These are phyloP conservation scores for Cerastis rubricosa DNA, from an alignment of 2,888 invertebrate genomes.

Conservation along the genomic window DNA sequence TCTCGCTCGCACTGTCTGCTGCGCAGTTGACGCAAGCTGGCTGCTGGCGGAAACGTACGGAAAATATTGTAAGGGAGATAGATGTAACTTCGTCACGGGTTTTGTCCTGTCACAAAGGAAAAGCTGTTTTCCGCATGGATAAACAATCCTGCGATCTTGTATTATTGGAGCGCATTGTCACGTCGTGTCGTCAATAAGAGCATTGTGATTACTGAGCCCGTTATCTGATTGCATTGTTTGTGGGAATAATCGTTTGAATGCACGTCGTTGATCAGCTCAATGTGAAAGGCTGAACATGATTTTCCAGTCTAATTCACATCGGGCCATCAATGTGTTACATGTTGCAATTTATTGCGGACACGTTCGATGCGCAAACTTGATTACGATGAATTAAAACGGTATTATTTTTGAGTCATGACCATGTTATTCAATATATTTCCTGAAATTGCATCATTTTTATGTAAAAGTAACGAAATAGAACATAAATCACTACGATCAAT, in stretches of 20 bases:
- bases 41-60: slow-evolving; percentile 82
- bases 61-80: slow-evolving; percentile 78
- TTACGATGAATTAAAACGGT: slow-evolving; percentile 70
- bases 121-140: slow-evolving; percentile 71
- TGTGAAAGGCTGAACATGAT: slow-evolving; percentile 84
- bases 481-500: not conserved
- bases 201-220: slow-evolving; percentile 71
- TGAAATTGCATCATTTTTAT: slow-evolving; percentile 43
- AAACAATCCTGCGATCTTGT: slow-evolving; percentile 72
- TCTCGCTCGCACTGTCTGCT: slow-evolving; percentile 85
- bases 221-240: slow-evolving; percentile 80
- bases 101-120: slow-evolving; percentile 77
- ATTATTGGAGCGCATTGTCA: slow-evolving; percentile 73
- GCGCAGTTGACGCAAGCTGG: slow-evolving; percentile 86
- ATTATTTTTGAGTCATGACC: slow-evolving; percentile 63
- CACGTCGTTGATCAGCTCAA: slow-evolving; percentile 71
- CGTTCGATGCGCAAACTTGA: slow-evolving; percentile 75
- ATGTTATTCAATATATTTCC: slow-evolving; percentile 62
- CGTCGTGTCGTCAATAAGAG: slow-evolving; percentile 74
- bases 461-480: slow-evolving; percentile 25
- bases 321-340: slow-evolving; percentile 73
- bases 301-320: slow-evolving; percentile 85
- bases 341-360: slow-evolving; percentile 79
- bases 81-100: slow-evolving; percentile 66
- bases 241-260: slow-evolving; percentile 73